Evolutionary conservation across 2,113 vertebrate genomes (phyloP).

Genomic region (Megaptera novaeangliae): DNA sequence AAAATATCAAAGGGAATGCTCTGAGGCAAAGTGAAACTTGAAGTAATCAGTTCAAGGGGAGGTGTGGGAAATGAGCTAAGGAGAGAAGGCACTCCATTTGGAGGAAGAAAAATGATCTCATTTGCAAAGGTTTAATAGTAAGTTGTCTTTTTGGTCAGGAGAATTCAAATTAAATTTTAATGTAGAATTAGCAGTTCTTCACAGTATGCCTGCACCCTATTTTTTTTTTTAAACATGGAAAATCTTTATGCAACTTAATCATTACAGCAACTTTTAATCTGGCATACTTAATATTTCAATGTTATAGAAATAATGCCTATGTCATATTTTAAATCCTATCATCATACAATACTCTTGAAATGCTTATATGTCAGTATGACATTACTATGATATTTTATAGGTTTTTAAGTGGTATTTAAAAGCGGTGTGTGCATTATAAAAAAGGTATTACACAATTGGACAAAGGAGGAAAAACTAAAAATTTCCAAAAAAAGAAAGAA

Average conservation of each 20-base stretch:
- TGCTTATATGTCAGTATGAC: background rate
- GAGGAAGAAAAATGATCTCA: background rate
- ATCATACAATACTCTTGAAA: background rate
- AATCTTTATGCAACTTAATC: background rate
- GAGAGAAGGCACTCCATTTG: background rate
- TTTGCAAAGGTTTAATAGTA: background rate
- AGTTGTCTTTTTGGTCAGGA: background rate
- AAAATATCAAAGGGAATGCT: background rate
- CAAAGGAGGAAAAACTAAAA: background rate
- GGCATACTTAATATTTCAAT: background rate
- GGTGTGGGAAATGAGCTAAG: background rate
- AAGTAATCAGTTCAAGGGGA: background rate
- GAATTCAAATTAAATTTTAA: background rate
- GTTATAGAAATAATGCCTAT: background rate
- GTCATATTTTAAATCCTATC: background rate
- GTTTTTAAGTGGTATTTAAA: background rate
- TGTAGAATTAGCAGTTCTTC: background rate
- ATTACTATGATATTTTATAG: background rate
- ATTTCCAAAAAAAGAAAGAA: background rate
- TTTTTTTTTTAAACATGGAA: background rate
- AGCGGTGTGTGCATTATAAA: background rate
- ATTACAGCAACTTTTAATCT: background rate
- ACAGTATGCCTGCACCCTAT: rapidly evolving
- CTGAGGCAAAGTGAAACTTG: rapidly evolving
- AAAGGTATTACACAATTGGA: background rate